These are phyloP conservation scores for Mimachlamys varia DNA, from an alignment of 2,888 invertebrate species.

Conservation along the genomic window DNA sequence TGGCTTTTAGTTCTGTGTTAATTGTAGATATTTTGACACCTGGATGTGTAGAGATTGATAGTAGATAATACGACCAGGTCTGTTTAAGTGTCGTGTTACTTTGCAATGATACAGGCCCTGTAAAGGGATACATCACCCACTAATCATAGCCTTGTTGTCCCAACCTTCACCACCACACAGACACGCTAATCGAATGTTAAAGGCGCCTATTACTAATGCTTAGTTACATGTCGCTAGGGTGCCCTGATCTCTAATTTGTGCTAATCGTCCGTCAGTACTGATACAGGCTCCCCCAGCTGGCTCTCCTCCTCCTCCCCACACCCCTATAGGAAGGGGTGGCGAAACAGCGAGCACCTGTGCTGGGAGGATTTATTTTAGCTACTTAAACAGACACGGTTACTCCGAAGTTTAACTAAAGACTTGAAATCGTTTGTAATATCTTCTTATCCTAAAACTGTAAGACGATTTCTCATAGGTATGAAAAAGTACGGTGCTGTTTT, in stretches of 20 bases:
- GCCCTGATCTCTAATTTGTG: constrained; percentile 14
- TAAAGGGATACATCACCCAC: neutral
- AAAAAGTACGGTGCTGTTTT: too few relatives aligned
- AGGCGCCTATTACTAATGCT: neutral
- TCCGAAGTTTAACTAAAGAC: neutral
- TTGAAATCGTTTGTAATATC: neutral
- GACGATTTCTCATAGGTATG: too few relatives aligned
- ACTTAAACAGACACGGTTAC: neutral
- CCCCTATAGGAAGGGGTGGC: neutral
- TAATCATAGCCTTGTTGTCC: neutral
- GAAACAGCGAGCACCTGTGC: neutral
- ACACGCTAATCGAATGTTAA: neutral
- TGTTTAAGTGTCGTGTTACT: neutral
- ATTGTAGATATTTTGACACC: constrained; percentile 33
- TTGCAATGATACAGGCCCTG: neutral
- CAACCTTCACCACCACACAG: neutral
- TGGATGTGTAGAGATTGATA: neutral
- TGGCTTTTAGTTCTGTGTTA: constrained; percentile 8
- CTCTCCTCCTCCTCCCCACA: neutral
- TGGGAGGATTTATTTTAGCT: neutral
- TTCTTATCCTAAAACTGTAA: too few relatives aligned
- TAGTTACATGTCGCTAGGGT: neutral
- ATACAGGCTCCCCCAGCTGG: neutral
- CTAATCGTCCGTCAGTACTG: constrained; percentile 21
- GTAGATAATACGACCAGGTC: neutral